Base-by-base conservation (phyloP, 2,888 invertebrate genomes). In the Axea sp. region DNA sequence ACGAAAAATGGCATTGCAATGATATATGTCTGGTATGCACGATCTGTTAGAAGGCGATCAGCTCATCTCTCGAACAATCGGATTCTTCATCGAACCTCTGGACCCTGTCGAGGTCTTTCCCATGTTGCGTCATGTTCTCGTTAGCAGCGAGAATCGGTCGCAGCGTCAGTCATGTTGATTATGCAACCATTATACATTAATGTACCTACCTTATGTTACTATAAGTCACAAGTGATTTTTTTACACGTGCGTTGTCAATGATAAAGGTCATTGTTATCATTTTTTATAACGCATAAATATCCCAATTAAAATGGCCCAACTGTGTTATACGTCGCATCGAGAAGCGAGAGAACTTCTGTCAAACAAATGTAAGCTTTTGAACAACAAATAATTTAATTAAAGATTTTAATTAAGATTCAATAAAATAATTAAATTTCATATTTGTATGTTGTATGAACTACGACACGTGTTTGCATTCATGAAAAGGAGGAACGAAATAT, bases 71-170 rank as follows among this genome's bases (percentile, higher is more conserved):
- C 62, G 55, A 62, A 62, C 71, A 62, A 71, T 71, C 55, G 55
- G 55, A 71, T 71, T 71, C 62, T 15, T 53, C 39, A 37, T 41
- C 62, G 71, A 55, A 71, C 71, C 69, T 69, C 71, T 62, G 71
- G 71, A 55, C 71, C 62, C 62, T 31, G 62, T n/a, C 60, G 51
- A 69, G 69, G 60, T 69, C 60, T 69, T 55, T 71, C 69, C 69
- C 62, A 60, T 60, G 62, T 71, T 71, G 62, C 69, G 69, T 71
- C 69, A 71, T 60, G 62, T 62, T 62, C 69, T 71, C 69, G 69
- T 71, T 71, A 71, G 69, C 55, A 30, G 37, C 39, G 26, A 62
- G 69, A 71, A 71, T 71, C 69, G 62, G 69, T 62, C 69, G 47
- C 69, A 39, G 60, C 69, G 60, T 62, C 69, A 71, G 47, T 71